Evolutionary conservation across 2,888 invertebrate genomes (phyloP).

Genomic region (Lepidochrysops patricia): DNA sequence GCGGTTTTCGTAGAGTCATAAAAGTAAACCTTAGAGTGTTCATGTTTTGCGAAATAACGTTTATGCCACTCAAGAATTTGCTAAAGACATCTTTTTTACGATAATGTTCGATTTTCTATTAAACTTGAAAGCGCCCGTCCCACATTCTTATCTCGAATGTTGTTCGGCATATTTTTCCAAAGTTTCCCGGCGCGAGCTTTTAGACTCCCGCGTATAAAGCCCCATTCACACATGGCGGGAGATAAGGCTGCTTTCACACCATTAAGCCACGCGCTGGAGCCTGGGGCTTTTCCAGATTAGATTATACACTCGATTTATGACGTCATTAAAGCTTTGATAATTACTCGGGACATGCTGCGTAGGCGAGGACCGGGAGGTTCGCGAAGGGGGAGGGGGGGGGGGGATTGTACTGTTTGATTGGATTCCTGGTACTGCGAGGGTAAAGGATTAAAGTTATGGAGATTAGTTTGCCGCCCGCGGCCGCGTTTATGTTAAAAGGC

Average conservation of each 20-base stretch:
- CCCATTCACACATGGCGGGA: conserved; percentile 75
- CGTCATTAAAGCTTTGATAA: conserved; percentile 76
- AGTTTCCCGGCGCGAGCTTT: conserved; percentile 73
- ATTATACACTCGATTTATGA: conserved; percentile 76
- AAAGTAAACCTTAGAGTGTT: conserved; percentile 25
- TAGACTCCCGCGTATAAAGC: conserved; percentile 72
- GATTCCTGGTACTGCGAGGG: conserved; percentile 72
- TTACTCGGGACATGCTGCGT: conserved; percentile 76
- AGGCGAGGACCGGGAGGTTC: conserved; percentile 46
- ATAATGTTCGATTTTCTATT: conserved; percentile 76
- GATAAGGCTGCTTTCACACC: conserved; percentile 75
- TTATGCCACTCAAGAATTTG: conserved; percentile 65
- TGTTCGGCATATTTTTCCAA: conserved; percentile 74
- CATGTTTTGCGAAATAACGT: conserved; percentile 33
- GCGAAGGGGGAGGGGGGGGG: conserved; percentile 43
- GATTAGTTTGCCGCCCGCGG: conserved; percentile 73
- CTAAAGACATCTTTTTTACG: conserved; percentile 72
- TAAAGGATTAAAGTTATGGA: conserved; percentile 75
- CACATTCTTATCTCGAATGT: conserved; percentile 73
- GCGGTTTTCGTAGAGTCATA: background rate
- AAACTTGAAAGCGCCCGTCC: conserved; percentile 72
- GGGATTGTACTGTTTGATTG: conserved; percentile 73
- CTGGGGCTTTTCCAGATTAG: conserved; percentile 76
- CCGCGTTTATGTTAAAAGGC: conserved; percentile 70
- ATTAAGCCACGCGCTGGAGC: conserved; percentile 73